Percentiles rank a stretch among this genome's conserved stretches.
Evolutionary conservation across 2,113 vertebrate species (phyloP).

Genomic region (Engraulis encrasicolus): DNA sequence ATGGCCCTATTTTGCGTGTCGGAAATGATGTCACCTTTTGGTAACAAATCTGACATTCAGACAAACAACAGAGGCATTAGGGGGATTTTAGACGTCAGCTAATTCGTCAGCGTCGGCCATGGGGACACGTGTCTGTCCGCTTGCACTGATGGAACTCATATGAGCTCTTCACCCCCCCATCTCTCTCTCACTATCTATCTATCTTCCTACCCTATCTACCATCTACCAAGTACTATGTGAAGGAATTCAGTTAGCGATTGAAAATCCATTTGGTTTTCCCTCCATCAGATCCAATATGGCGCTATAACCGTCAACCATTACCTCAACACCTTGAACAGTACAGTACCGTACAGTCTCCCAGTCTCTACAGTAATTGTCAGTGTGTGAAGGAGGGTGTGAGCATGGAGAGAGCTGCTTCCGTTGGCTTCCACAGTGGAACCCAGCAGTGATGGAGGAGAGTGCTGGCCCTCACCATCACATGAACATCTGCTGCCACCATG

Average conservation of each 20-base stretch:
- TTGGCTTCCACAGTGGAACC: neutral
- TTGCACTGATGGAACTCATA: neutral
- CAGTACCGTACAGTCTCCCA: neutral
- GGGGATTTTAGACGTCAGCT: too few relatives aligned
- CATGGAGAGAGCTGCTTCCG: neutral
- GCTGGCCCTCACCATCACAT: neutral
- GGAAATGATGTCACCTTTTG: conserved; percentile 27
- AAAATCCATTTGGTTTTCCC: neutral
- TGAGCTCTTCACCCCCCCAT: too few relatives aligned
- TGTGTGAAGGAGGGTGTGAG: too few relatives aligned
- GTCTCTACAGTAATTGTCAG: neutral
- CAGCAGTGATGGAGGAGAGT: conserved; percentile 4
- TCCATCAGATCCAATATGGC: neutral
- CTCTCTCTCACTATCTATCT: too few relatives aligned
- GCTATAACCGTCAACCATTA: too few relatives aligned
- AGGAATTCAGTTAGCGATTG: neutral
- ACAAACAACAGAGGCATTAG: too few relatives aligned
- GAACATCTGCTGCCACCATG: conserved; percentile 13
- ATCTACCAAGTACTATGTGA: too few relatives aligned
- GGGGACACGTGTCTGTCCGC: neutral
- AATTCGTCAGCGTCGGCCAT: too few relatives aligned
- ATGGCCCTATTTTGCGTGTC: conserved; percentile 13
- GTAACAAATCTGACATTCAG: conserved; percentile 26
- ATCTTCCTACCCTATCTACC: too few relatives aligned
- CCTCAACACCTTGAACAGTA: too few relatives aligned